Base-by-base conservation (phyloP, 2,113 vertebrate species). In the Phoxinus phoxinus region DNA sequence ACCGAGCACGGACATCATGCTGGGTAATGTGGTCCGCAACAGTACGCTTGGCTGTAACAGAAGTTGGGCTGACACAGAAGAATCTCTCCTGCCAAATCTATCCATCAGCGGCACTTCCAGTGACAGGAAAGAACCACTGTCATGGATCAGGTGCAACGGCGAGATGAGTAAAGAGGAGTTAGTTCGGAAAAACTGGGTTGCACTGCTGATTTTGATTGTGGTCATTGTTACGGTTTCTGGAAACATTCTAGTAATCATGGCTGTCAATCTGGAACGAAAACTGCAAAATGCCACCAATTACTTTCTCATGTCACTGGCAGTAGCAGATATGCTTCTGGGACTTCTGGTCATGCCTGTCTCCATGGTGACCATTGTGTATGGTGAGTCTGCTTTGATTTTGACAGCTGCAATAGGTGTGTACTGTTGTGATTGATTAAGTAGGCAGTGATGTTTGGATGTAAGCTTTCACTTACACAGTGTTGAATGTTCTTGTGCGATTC, bases 261-360 rank as follows among this genome's bases (percentile, higher is more conserved):
- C 98, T 25, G 98, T 99, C 53, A 97, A 96, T 59, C 93, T 98
- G 92, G 98, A 99, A 95, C 97, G 98, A 92, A 98, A 98, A 91
- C 96, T 99, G 89, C 98, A 99, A 93, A 99, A 97, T 21, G 98
- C 98, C 90, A 99, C 97, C 67, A 99, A 99, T 94, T 99, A 99
- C 88, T 99, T 99, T 93, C 91, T 99, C 92, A 98, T 98, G 97
- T 99, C 98, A n/a, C 96, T 99, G 90, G 98, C 98, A 2, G 96
- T 97, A 81, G 96, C 98, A 13, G 98, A 99, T 90, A 99, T 99
- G 96, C 96, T 99, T 86, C 94, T 99, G 81, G 98, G 97, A 86
- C 95, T 98, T 91, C 91, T 99, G 90, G 97, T 99, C 92, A 99
- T 99, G 98, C 98, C 98, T 0, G 95, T 99, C 87, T 98, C 98